Percentiles rank a stretch among this genome's conserved stretches.
Evolutionary conservation across 2,113 vertebrate species (phyloP).

Genomic region (Syngnathus scovelli): DNA sequence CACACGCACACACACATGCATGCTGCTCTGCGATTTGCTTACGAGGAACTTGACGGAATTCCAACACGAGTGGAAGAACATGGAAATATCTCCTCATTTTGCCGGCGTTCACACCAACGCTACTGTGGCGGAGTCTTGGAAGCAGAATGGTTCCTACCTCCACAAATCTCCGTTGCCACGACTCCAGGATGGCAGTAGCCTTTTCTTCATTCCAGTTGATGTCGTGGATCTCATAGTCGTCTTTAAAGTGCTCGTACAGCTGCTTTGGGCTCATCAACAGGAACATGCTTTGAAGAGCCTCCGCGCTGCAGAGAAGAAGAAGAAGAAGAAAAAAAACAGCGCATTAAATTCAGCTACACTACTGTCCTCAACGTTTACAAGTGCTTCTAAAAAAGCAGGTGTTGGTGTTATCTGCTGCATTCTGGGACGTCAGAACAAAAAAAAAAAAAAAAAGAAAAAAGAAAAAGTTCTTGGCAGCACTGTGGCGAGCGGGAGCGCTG

Average conservation of each 20-base stretch:
- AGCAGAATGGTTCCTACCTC: conserved; percentile 70
- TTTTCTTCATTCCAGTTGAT: conserved; percentile 97
- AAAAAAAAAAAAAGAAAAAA: conserved; percentile 36
- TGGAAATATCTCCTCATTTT: conserved; percentile 27
- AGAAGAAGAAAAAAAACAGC: conserved; percentile 21
- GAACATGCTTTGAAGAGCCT: conserved; percentile 97
- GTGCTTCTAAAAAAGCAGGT: conserved; percentile 42
- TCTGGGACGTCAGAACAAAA: conserved; percentile 41
- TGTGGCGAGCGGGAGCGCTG: conserved; percentile 14
- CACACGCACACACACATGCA: conserved; percentile 15
- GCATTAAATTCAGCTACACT: not conserved
- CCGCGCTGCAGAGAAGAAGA: conserved; percentile 71
- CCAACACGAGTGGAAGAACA: conserved; percentile 48
- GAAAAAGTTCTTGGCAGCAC: conserved; percentile 47
- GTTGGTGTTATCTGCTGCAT: conserved; percentile 52
- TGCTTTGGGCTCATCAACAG: conserved; percentile 97
- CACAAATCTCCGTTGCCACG: conserved; percentile 97
- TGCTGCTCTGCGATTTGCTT: conserved; percentile 51
- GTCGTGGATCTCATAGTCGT: conserved; percentile 96
- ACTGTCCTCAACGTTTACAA: conserved; percentile 6
- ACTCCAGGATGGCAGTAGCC: conserved; percentile 86
- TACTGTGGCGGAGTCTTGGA: not conserved
- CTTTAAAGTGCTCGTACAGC: conserved; percentile 95
- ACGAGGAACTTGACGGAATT: conserved; percentile 74
- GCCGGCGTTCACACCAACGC: not conserved